Base-by-base conservation (phyloP, 2,113 vertebrate species). In the Lophura nycthemera region DNA sequence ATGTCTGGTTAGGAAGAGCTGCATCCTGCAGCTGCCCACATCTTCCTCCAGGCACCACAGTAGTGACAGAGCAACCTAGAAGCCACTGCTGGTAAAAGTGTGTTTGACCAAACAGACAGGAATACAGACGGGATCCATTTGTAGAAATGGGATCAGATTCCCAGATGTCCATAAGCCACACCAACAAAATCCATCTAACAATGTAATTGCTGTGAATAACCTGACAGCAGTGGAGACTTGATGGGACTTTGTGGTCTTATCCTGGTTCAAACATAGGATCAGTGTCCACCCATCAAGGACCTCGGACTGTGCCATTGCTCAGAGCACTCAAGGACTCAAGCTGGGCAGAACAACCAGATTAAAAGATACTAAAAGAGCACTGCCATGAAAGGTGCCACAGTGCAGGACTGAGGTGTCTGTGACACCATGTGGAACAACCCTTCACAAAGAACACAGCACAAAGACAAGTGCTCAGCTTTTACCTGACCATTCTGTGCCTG, bases 281-380 rank as follows among this genome's bases (percentile, higher is more conserved):
- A 29, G 52, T 14, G 52, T 29, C 14, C 52, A 27, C 76, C 16
- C 42, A 15, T 12, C 34, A 67, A 65, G 57, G 63, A 45, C n/a
- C 54, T 79, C 45, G 50, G 32, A 34, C 9, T 18, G 63, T 29
- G n/a, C 47, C 74, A 30, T 71, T 48, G 24, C 1, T 2, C 88
- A 57, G 77, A 59, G 1, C 0, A 36, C 18, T 56, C 47, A 78
- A 83, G 48, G 54, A 76, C 81, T 91, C 70, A 48, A 76, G 7
- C 24, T 56, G 65, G 89, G 82, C 75, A 89, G 75, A 83, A 87
- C 56, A 87, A 77, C 29, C 74, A 79, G 63, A 82, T 40, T 19
- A 54, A 66, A 92, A 30, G 52, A 34, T 40, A 64, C 50, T 48
- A 40, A 65, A 83, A 57, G 29, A 71, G n/a, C 67, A 63, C 15